phyloP scores from a whole-genome alignment of 2,888 invertebrate species.

The Xanthorhoe spadicearia region DNA sequence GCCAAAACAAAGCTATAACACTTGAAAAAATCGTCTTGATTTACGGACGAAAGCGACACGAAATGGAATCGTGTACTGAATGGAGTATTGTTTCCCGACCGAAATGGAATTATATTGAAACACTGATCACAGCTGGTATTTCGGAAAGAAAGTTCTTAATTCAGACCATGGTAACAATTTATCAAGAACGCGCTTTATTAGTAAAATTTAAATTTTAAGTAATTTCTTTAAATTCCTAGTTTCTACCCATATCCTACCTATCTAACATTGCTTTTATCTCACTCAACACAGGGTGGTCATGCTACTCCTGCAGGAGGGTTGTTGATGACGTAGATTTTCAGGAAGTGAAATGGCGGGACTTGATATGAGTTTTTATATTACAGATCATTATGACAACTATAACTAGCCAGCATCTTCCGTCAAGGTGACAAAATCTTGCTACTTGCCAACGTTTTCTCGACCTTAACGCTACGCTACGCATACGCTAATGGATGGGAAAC shows the following conservation, averaged over 20 bases:
- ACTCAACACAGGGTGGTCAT: no score
- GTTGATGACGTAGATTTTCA: not conserved
- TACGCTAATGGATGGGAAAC: slow-evolving; percentile 16
- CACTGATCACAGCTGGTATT: not conserved
- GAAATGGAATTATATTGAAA: slow-evolving; percentile 17
- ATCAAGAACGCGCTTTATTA: no score
- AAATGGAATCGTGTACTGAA: slow-evolving; percentile 28
- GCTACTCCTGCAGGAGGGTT: not conserved
- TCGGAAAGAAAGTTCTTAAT: not conserved
- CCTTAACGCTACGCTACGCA: not conserved
- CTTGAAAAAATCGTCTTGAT: slow-evolving; percentile 31
- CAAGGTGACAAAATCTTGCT: no score
- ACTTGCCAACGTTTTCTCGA: no score
- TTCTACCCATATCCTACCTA: no score
- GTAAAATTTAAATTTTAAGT: no score
- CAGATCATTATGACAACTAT: no score
- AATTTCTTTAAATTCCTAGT: no score
- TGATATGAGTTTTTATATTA: no score
- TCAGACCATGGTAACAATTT: not conserved
- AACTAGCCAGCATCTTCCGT: no score
- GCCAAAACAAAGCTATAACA: slow-evolving; percentile 24
- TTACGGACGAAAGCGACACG: slow-evolving; percentile 14
- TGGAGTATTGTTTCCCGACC: slow-evolving; percentile 18
- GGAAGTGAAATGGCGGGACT: no score
- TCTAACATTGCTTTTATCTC: no score